These are phyloP conservation scores for Hylyphantes graminicola DNA, from an alignment of 1,140 invertebrate genomes.

Conservation along the genomic window DNA sequence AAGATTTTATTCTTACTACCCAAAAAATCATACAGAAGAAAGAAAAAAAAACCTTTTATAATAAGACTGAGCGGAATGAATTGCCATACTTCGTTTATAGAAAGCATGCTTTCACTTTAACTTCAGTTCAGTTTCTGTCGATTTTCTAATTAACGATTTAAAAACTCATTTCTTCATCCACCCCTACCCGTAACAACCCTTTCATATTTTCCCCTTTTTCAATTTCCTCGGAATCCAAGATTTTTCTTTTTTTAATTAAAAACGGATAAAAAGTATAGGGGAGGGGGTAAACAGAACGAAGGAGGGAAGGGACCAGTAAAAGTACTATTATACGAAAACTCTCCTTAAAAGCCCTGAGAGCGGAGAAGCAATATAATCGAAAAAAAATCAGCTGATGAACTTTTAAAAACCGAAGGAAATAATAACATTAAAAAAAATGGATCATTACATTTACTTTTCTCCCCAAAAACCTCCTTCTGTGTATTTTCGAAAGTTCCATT, in stretches of 20 bases:
- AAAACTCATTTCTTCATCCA: constrained; percentile 50
- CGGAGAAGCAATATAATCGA: constrained; percentile 25
- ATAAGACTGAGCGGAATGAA: background rate
- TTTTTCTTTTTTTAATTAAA: constrained; percentile 55
- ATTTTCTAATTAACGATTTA: constrained; percentile 59
- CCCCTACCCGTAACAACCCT: constrained; percentile 2
- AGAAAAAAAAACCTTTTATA: background rate
- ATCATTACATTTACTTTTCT: constrained; percentile 10
- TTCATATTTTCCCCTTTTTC: constrained; percentile 31
- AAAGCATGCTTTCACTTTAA: background rate
- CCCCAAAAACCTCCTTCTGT: background rate
- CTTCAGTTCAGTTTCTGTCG: constrained; percentile 33
- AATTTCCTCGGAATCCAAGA: constrained; percentile 13
- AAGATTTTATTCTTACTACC: background rate
- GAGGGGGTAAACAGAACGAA: background rate
- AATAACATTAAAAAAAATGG: constrained; percentile 2
- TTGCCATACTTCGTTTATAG: constrained; percentile 8
- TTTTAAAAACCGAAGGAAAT: constrained; percentile 45
- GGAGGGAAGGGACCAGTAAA: background rate
- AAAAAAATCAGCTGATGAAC: constrained; percentile 49
- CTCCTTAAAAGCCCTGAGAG: constrained; percentile 6
- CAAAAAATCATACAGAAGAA: constrained; percentile 1
- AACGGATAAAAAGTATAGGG: constrained; percentile 13
- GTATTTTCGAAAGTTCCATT: constrained; percentile 29
- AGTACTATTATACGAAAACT: constrained; percentile 27